Evolutionary conservation across 1,140 invertebrate genomes (phyloP).

Genomic region (Aplysia californica): DNA sequence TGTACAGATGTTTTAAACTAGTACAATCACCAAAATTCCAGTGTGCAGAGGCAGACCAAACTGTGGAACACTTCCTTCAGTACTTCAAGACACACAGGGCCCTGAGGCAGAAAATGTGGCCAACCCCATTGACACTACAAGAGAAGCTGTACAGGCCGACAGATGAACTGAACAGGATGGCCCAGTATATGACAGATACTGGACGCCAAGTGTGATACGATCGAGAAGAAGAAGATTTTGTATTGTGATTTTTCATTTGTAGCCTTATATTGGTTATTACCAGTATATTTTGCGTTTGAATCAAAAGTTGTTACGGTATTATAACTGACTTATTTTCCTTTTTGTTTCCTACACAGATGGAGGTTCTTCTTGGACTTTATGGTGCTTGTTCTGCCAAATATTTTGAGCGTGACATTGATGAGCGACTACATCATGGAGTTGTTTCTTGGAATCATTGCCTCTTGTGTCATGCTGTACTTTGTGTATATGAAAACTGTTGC

Average conservation of each 20-base stretch:
- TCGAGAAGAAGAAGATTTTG: neutral
- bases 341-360: conserved; percentile 13
- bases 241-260: neutral
- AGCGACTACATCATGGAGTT: conserved; percentile 23
- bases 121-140: too few relatives aligned
- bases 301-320: neutral
- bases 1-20: neutral
- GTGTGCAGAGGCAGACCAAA: too few relatives aligned
- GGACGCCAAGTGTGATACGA: too few relatives aligned
- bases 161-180: too few relatives aligned
- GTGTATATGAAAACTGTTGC: neutral
- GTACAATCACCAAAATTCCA: too few relatives aligned
- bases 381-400: conserved; percentile 35
- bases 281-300: neutral
- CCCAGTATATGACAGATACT: too few relatives aligned
- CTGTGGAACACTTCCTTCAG: too few relatives aligned
- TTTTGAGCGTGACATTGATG: conserved; percentile 33
- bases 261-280: neutral
- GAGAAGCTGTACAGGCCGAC: too few relatives aligned
- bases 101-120: too few relatives aligned
- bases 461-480: conserved; percentile 9
- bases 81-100: too few relatives aligned
- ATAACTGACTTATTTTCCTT: neutral
- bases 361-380: conserved; percentile 30
- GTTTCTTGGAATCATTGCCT: conserved; percentile 7